Conservation (phyloP, 2,113 vertebrate species). For the Corvus hawaiiensis region DNA sequence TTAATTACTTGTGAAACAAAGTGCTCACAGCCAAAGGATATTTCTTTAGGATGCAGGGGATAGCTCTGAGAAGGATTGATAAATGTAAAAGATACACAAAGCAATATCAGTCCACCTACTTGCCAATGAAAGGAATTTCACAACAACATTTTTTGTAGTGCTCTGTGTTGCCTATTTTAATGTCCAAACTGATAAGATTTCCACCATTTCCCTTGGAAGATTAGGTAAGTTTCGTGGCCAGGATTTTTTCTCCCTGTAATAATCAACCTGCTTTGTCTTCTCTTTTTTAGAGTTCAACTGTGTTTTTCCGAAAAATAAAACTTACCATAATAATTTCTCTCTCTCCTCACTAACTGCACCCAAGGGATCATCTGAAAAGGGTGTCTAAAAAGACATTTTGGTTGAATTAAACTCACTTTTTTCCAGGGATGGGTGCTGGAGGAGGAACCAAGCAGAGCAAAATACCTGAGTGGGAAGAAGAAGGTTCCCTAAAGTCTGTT, state of each 20-base stretch:
- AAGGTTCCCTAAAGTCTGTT: background rate
- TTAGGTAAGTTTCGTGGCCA: background rate
- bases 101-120: background rate
- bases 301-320: background rate
- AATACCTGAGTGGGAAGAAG: background rate
- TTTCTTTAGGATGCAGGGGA: constrained; percentile 32
- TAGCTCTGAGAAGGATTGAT: background rate
- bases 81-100: background rate
- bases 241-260: background rate
- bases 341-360: background rate
- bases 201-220: background rate
- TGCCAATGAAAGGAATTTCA: background rate
- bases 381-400: background rate
- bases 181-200: background rate
- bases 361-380: background rate
- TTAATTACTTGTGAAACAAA: constrained; percentile 45
- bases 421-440: background rate
- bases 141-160: background rate
- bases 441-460: background rate
- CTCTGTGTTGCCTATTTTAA: background rate
- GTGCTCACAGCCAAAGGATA: background rate
- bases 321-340: background rate
- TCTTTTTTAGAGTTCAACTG: background rate
- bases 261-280: background rate
- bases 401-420: background rate